These are phyloP conservation scores for Petrocephalus zakoni DNA, from an alignment of 2,113 vertebrate species.

Conservation along the genomic window DNA sequence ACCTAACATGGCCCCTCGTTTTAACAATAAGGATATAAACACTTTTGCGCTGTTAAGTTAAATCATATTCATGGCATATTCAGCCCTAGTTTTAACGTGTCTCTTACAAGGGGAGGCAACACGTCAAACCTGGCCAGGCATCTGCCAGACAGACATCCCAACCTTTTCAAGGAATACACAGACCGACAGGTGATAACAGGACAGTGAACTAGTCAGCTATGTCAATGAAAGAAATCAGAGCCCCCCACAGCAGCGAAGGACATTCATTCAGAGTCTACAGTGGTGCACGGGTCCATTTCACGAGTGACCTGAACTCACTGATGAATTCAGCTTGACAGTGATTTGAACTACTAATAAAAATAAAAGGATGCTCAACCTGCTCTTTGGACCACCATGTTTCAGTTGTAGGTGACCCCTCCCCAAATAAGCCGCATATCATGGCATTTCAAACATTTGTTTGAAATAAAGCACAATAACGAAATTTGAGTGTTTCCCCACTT, in stretches of 20 bases:
- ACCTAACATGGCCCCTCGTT: too few species aligned
- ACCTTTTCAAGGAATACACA: neutral
- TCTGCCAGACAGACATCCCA: neutral
- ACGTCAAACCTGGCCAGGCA: neutral
- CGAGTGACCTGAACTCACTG: neutral
- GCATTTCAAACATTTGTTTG: neutral
- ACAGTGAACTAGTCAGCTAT: too few species aligned
- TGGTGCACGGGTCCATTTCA: neutral
- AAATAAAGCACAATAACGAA: neutral
- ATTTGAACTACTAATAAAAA: neutral
- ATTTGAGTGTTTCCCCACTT: neutral
- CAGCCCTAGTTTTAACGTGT: neutral
- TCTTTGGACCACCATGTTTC: neutral
- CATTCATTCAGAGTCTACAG: neutral
- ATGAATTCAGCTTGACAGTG: neutral
- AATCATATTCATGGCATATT: too few species aligned
- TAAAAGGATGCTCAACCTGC: neutral
- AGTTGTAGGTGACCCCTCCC: neutral
- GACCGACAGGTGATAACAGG: neutral
- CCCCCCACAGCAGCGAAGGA: neutral
- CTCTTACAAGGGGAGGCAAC: neutral
- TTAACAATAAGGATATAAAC: too few species aligned
- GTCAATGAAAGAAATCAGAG: neutral
- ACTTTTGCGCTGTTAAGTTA: too few species aligned
- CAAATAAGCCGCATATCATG: neutral